Percentiles rank a stretch among this genome's conserved stretches.
Evolutionary conservation across 2,888 invertebrate genomes (phyloP).

Genomic region (Rhaphigaster nebulosa): DNA sequence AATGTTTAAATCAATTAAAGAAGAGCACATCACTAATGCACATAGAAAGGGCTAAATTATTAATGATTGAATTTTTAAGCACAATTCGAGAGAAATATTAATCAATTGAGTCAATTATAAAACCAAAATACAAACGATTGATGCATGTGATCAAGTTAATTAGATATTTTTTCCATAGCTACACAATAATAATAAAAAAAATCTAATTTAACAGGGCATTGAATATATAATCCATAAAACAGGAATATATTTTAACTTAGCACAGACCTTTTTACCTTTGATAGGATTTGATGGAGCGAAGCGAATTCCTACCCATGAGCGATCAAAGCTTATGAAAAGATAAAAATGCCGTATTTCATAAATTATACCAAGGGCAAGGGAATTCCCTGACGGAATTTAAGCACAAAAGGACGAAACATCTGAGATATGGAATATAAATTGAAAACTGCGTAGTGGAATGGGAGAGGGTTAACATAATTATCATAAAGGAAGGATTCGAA

Average conservation of each 20-base stretch:
- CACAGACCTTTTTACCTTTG: background rate
- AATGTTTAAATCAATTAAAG: no score
- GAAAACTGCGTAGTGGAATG: background rate
- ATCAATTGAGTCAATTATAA: no score
- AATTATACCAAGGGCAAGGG: background rate
- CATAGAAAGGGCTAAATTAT: no score
- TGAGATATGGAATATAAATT: slow-evolving; percentile 12
- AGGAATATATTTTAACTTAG: background rate
- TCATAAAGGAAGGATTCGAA: background rate
- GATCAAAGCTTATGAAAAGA: slow-evolving; percentile 11
- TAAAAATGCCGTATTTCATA: slow-evolving; percentile 35
- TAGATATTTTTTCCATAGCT: background rate
- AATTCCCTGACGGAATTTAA: background rate
- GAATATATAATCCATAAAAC: slow-evolving; percentile 2
- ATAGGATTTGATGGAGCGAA: slow-evolving; percentile 9
- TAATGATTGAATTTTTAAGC: no score
- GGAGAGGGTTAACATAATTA: background rate
- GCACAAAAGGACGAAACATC: background rate
- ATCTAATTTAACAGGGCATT: background rate
- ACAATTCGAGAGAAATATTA: no score
- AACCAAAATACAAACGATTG: no score
- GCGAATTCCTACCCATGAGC: background rate
- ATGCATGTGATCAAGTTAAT: background rate
- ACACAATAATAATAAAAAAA: background rate
- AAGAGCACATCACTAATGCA: no score